These are phyloP conservation scores for Baccha elongata DNA, from an alignment of 2,888 invertebrate genomes.

Conservation along the genomic window DNA sequence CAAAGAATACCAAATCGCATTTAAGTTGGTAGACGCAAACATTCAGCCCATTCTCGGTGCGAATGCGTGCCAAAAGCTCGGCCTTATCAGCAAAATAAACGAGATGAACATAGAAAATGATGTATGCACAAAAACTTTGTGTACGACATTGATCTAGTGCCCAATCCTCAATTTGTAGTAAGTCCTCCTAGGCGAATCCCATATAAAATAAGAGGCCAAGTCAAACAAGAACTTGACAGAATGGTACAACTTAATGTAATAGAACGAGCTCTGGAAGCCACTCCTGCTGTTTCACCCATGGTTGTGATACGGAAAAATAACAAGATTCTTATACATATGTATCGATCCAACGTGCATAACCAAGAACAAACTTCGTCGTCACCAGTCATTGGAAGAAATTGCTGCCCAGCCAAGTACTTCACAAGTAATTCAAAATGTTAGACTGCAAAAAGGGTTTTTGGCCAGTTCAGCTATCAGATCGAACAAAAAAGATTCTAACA, in stretches of 20 bases:
- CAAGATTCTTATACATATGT: not conserved
- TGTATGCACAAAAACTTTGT: not conserved
- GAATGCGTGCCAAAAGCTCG: not conserved
- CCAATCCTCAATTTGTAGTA: not conserved
- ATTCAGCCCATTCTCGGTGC: slow-evolving; percentile 14
- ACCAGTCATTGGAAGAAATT: no score
- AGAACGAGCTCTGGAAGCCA: not conserved
- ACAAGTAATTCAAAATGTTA: no score
- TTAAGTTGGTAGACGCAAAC: slow-evolving; percentile 1
- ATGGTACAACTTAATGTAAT: not conserved
- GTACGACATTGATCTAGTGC: not conserved
- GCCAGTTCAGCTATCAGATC: not conserved
- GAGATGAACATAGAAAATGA: not conserved
- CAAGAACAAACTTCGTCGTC: no score
- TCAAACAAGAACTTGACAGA: not conserved
- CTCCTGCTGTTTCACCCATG: not conserved
- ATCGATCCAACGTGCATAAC: not conserved
- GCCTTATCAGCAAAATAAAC: not conserved
- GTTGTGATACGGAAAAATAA: no score
- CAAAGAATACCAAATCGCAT: slow-evolving; percentile 2
- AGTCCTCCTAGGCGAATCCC: not conserved
- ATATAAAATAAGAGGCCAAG: no score
- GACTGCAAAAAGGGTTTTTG: not conserved
- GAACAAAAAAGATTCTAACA: not conserved
- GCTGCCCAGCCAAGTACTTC: no score